Percentiles rank a stretch among this genome's conserved stretches.
phyloP scores from a whole-genome alignment of 2,113 vertebrate species.

The Isichthys henryi region DNA sequence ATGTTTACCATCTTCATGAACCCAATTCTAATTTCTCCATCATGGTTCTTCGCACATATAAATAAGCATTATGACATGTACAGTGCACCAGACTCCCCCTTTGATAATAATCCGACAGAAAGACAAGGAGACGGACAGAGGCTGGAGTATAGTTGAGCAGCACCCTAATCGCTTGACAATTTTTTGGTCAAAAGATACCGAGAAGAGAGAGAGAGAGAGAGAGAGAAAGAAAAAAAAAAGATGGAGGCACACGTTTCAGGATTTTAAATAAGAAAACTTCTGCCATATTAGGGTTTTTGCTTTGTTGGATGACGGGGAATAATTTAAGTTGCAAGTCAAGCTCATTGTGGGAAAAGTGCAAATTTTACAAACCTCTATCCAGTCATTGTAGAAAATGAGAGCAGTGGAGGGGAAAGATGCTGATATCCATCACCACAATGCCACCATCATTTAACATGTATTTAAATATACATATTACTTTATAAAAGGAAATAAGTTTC shows the following conservation, averaged over 20 bases:
- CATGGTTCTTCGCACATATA: not conserved
- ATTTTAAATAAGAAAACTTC: not conserved
- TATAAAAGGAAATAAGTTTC: not conserved
- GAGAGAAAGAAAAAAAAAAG: not conserved
- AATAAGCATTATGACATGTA: not conserved
- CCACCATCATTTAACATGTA: not conserved
- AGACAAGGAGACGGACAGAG: not conserved
- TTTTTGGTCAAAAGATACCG: conserved; percentile 9
- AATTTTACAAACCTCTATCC: not conserved
- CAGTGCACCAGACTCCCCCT: not conserved
- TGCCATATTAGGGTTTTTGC: not conserved
- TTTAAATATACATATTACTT: not conserved
- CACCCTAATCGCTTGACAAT: not conserved
- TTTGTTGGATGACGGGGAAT: not conserved
- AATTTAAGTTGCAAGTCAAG: not conserved
- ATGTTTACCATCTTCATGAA: not conserved
- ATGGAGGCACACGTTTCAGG: not conserved
- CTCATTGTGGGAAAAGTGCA: not conserved
- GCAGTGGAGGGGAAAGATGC: not conserved
- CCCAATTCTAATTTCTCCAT: not conserved
- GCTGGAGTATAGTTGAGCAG: not conserved
- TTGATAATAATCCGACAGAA: not conserved
- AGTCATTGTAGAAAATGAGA: not conserved
- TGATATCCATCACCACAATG: not conserved
- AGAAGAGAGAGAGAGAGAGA: not conserved